These are phyloP conservation scores for Agrilus planipennis DNA, from an alignment of 1,140 invertebrate species.

Conservation along the genomic window DNA sequence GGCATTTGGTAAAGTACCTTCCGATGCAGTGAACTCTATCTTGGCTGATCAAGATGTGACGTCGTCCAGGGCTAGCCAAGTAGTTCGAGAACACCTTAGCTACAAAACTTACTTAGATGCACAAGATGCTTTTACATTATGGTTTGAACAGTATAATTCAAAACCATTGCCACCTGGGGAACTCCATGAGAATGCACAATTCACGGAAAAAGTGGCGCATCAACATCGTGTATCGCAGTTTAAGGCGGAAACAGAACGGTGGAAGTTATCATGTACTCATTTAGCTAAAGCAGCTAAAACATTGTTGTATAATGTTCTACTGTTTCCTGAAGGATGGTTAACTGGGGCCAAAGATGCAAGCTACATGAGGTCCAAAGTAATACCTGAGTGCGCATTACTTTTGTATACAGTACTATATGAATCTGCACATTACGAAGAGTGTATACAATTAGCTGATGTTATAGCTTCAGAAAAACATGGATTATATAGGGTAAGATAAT, in stretches of 20 bases:
- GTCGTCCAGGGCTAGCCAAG: slow-evolving; percentile 44
- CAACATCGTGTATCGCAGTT: slow-evolving; percentile 73
- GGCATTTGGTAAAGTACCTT: slow-evolving; percentile 55
- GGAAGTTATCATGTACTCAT: slow-evolving; percentile 50
- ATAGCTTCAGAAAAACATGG: slow-evolving; percentile 65
- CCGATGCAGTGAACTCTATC: slow-evolving; percentile 51
- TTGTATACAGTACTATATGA: slow-evolving; percentile 67
- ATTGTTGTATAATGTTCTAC: slow-evolving; percentile 74
- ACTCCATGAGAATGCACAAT: slow-evolving; percentile 49
- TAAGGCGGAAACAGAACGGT: slow-evolving; percentile 58
- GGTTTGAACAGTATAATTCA: slow-evolving; percentile 73
- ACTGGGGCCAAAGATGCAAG: slow-evolving; percentile 49
- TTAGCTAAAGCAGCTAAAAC: slow-evolving; percentile 46
- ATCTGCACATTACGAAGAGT: slow-evolving; percentile 63
- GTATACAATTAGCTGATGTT: slow-evolving; percentile 66
- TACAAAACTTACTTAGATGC: slow-evolving; percentile 71
- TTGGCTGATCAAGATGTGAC: slow-evolving; percentile 38
- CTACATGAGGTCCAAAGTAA: slow-evolving; percentile 59
- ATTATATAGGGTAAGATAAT: slow-evolving; percentile 52
- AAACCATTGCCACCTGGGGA: slow-evolving; percentile 55
- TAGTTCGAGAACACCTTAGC: slow-evolving; percentile 62
- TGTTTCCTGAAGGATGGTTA: slow-evolving; percentile 87
- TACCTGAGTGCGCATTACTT: slow-evolving; percentile 73
- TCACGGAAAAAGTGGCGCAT: slow-evolving; percentile 78
- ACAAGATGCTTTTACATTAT: slow-evolving; percentile 75